Conservation (phyloP, 2,113 vertebrate genomes). For the Phalacrocorax brasilianus region DNA sequence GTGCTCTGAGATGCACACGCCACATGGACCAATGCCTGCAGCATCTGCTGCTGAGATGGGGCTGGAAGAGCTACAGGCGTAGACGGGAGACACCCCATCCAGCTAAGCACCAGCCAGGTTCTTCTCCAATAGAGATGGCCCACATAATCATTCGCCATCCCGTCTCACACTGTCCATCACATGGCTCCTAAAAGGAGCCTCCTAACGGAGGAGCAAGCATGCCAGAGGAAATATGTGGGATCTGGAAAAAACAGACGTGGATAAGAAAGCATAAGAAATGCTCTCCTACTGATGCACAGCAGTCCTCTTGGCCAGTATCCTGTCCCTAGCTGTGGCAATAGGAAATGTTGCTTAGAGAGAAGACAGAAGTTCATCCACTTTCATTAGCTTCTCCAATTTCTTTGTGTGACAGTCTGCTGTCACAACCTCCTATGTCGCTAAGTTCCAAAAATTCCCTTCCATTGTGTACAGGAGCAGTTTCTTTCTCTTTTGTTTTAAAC, state of each 20-base stretch:
- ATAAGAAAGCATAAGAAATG: background rate
- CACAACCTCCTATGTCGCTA: background rate
- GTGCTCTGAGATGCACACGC: background rate
- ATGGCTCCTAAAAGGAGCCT: background rate
- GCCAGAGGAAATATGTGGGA: background rate
- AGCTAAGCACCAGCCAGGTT: background rate
- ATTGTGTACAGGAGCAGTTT: background rate
- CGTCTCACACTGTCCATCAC: background rate
- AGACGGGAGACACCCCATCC: background rate
- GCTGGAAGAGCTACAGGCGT: background rate
- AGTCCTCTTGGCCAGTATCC: background rate
- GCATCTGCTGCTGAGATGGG: background rate
- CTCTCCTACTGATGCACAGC: background rate
- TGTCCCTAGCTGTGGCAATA: background rate
- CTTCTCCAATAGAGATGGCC: background rate
- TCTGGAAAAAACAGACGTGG: background rate
- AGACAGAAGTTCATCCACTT: background rate
- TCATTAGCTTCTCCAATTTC: background rate
- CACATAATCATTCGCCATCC: background rate
- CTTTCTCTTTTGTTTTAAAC: background rate
- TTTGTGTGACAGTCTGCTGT: background rate
- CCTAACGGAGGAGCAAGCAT: background rate
- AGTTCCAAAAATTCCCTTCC: background rate
- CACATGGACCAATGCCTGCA: no score
- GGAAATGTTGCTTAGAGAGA: background rate